These are phyloP conservation scores for Stratiomys singularior DNA, from an alignment of 2,888 invertebrate genomes.

Conservation along the genomic window DNA sequence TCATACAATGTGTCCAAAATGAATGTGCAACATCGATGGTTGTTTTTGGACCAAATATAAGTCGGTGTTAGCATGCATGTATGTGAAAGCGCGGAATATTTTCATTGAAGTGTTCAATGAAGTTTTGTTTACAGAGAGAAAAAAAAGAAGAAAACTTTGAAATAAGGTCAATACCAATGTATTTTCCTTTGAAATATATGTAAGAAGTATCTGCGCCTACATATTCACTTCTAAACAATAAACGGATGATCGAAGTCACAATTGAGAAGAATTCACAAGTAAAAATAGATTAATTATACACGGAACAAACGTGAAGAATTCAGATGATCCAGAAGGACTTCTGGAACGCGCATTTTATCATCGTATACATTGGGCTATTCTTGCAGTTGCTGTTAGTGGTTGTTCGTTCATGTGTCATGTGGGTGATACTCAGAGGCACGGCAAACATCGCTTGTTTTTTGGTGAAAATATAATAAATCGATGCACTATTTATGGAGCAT, in stretches of 20 bases:
- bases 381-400: no score
- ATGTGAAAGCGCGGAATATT: background rate
- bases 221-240: background rate
- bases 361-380: background rate
- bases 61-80: no score
- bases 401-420: no score
- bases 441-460: no score
- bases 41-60: no score
- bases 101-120: background rate
- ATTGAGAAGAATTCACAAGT: no score
- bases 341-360: background rate
- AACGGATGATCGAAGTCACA: background rate
- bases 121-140: slow-evolving; percentile 10
- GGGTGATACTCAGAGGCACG: no score
- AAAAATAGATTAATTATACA: background rate
- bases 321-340: background rate
- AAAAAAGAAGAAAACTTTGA: background rate
- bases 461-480: no score
- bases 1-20: no score
- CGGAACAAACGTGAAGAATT: background rate
- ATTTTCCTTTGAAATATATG: background rate
- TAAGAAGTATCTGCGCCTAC: no score
- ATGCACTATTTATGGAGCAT: no score
- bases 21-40: no score
- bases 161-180: slow-evolving; percentile 45